Base-by-base conservation (phyloP, 2,888 invertebrate species). In the Chalcosyrphus nemorum region DNA sequence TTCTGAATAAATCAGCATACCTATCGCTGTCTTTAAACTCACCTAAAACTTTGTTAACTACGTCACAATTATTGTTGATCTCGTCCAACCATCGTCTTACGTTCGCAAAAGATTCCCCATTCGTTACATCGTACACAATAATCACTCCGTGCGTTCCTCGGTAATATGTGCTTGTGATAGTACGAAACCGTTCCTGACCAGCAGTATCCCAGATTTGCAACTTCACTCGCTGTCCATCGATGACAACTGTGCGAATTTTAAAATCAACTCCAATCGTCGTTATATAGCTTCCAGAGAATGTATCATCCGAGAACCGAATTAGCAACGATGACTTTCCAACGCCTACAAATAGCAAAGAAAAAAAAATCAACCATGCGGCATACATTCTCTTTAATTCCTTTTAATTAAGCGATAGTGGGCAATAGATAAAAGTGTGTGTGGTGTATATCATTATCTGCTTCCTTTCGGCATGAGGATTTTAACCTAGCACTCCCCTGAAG, bases 261-360 rank as follows among this genome's bases (percentile, higher is more conserved):
- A 99, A 99, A 93, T 99, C 99, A 66, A 99, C 99, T 86, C 99
- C 99, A 92, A 99, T 99, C 56, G 99, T 99, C 78, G 99, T 99
- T 91, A 99, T 99, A 92, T 97, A 97, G 93, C 96, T 96, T 92
- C 99, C 98, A 88, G 98, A 97, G 92, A 99, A 99, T 86, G 98
- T 98, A 92, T 99, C 99, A 92, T 99, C 99, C 68, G 99, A 98
- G 92, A 99, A 99, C 88, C 99, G 94, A 88, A 99, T 93, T 87
- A 99, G 94, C 86, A 99, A 93, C 89, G 98, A 99, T 92, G 99
- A 99, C 93, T 99, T 99, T 80, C 99, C 99, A 88, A 99, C 99
- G 92, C 99, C 99, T 98, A 93, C 90, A 92, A 82, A 63, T 27
- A 32, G 57, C 74, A 68, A 47, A 59, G 41, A 54, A 50, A 45